Conservation (phyloP, 2,113 vertebrate species). For the Ochotona princeps region DNA sequence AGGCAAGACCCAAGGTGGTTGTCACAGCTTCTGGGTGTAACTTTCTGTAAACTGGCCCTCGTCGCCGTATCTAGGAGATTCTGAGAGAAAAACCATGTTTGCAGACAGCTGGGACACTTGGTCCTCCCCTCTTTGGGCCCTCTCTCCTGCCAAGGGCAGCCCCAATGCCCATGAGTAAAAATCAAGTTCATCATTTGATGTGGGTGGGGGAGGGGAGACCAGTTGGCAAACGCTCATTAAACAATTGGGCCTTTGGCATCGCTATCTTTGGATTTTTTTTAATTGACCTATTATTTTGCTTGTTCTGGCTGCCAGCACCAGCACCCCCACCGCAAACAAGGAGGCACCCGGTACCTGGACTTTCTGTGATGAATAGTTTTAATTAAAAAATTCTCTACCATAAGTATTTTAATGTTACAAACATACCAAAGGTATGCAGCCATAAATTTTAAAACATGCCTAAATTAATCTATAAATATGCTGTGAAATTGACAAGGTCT, state of each 20-base stretch:
- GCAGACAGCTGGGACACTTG: slow-evolving; percentile 48
- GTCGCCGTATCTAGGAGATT: neutral
- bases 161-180: slow-evolving; percentile 74
- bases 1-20: neutral
- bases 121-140: slow-evolving; percentile 17
- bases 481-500: slow-evolving; percentile 87
- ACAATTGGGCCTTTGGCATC: slow-evolving; percentile 84
- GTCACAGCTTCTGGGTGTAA: neutral
- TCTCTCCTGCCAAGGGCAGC: slow-evolving; percentile 70
- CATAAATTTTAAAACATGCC: slow-evolving; percentile 91
- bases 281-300: slow-evolving; percentile 92
- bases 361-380: slow-evolving; percentile 92
- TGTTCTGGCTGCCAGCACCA: slow-evolving; percentile 85
- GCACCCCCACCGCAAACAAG: slow-evolving; percentile 89
- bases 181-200: slow-evolving; percentile 78
- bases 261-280: slow-evolving; percentile 88
- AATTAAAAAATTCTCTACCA: slow-evolving; percentile 93
- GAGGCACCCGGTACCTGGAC: slow-evolving; percentile 89
- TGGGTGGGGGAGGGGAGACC: slow-evolving; percentile 67
- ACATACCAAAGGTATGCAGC: slow-evolving; percentile 89
- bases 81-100: slow-evolving; percentile 49
- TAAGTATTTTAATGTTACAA: slow-evolving; percentile 93
- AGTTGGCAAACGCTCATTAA: slow-evolving; percentile 81
- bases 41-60: neutral
- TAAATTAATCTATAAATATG: slow-evolving; percentile 92